Percentiles rank a stretch among this genome's conserved stretches.
Conservation (phyloP, 2,888 invertebrate species). For the Archips crataeganus region DNA sequence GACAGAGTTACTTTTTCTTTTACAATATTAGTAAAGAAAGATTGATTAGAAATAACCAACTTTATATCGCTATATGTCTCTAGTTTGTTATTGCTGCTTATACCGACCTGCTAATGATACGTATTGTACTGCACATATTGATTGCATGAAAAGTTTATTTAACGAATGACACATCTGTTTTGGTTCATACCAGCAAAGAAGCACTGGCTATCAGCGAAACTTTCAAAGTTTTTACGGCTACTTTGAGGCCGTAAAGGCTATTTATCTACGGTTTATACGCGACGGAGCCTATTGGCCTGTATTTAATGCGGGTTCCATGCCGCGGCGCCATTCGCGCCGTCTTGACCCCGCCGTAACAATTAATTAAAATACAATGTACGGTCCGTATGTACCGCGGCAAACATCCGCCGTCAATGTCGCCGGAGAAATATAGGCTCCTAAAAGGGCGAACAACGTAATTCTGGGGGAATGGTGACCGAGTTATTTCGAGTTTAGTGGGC, state of each 20-base stretch:
- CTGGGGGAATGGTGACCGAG: conserved; percentile 42
- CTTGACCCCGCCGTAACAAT: conserved; percentile 75
- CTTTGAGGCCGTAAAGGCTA: conserved; percentile 59
- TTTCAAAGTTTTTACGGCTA: conserved; percentile 28
- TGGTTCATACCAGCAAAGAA: not conserved
- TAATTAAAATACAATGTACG: conserved; percentile 80
- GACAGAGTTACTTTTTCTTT: too few relatives aligned
- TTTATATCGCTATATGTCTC: too few relatives aligned
- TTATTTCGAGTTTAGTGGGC: conserved; percentile 42
- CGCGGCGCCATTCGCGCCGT: conserved; percentile 65
- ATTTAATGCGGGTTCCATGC: conserved; percentile 65
- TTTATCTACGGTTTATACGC: conserved; percentile 64
- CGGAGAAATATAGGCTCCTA: conserved; percentile 57
- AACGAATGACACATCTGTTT: not conserved
- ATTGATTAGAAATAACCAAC: too few relatives aligned
- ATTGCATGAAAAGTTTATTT: not conserved
- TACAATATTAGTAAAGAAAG: too few relatives aligned
- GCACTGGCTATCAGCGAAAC: conserved; percentile 23
- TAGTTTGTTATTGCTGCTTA: too few relatives aligned
- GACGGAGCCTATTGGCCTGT: conserved; percentile 48
- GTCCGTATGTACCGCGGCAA: conserved; percentile 48
- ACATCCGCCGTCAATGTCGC: conserved; percentile 53
- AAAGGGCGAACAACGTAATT: conserved; percentile 51
- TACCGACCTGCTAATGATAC: too few relatives aligned
- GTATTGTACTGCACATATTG: not conserved